These are phyloP conservation scores for Burhinus bistriatus DNA, from an alignment of 2,113 vertebrate genomes.

Conservation along the genomic window DNA sequence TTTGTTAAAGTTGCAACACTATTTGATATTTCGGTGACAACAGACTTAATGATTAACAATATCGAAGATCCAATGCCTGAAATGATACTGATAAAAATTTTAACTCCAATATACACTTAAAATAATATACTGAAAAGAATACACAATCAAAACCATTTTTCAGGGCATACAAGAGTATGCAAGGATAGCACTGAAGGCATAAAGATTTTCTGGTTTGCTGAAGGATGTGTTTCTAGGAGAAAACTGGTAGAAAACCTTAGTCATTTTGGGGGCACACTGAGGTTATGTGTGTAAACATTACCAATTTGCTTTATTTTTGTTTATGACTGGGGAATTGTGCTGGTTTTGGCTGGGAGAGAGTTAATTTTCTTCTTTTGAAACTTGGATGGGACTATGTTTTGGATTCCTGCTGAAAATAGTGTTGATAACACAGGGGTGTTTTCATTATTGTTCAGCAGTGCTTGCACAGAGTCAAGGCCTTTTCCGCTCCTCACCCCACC, in stretches of 20 bases:
- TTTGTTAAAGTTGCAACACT: slow-evolving; percentile 35
- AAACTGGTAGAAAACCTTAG: neutral
- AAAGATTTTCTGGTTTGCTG: neutral
- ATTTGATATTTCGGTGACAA: slow-evolving; percentile 22
- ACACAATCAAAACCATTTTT: neutral
- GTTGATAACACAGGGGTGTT: neutral
- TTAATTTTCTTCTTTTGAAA: neutral
- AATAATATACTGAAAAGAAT: neutral
- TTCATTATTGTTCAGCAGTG: neutral
- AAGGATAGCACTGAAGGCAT: neutral
- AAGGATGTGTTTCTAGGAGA: neutral
- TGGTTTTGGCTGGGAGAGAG: neutral
- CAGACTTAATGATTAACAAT: neutral
- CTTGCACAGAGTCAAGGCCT: neutral
- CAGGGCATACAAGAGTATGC: neutral
- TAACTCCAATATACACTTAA: neutral
- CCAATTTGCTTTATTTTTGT: neutral
- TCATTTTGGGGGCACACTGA: neutral
- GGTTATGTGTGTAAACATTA: neutral
- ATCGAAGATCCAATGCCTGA: neutral
- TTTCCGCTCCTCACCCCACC: neutral
- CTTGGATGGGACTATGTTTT: neutral
- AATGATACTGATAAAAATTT: neutral
- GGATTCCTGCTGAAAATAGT: neutral
- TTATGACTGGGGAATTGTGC: neutral